Evolutionary conservation across 2,888 invertebrate genomes (phyloP).

Genomic region (Leptopilina syphax): DNA sequence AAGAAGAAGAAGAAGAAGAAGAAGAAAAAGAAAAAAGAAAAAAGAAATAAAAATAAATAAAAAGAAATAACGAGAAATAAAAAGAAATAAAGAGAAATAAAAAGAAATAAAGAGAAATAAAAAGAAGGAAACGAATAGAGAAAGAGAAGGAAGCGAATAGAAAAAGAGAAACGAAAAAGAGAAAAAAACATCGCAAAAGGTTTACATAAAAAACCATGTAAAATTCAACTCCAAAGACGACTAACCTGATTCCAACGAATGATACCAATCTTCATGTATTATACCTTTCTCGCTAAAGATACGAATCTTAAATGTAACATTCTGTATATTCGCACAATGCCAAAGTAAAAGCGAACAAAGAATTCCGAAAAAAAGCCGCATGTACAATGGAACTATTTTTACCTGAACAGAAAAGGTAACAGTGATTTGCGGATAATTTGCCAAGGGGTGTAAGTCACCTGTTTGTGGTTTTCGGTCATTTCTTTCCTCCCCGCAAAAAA

Average conservation of each 20-base stretch:
- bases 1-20: neutral
- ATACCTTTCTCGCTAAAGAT: slow-evolving; percentile 54
- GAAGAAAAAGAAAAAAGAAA: no score
- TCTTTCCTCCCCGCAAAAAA: slow-evolving; percentile 13
- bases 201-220: slow-evolving; percentile 16
- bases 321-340: slow-evolving; percentile 46
- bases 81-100: no score
- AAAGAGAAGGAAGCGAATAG: no score
- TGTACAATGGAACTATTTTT: slow-evolving; percentile 31
- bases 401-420: neutral
- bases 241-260: slow-evolving; percentile 54
- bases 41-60: no score
- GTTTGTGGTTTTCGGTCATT: slow-evolving; percentile 48
- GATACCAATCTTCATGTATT: slow-evolving; percentile 54
- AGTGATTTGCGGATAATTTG: slow-evolving; percentile 53
- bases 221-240: slow-evolving; percentile 41
- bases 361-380: neutral
- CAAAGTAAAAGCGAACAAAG: slow-evolving; percentile 40
- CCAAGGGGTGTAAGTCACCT: slow-evolving; percentile 51
- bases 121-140: no score
- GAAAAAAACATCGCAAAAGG: slow-evolving; percentile 18
- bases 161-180: neutral
- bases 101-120: no score
- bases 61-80: no score
- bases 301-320: slow-evolving; percentile 52